Base-by-base conservation (phyloP, 2,888 invertebrate genomes). In the Anoplius nigerrimus region DNA sequence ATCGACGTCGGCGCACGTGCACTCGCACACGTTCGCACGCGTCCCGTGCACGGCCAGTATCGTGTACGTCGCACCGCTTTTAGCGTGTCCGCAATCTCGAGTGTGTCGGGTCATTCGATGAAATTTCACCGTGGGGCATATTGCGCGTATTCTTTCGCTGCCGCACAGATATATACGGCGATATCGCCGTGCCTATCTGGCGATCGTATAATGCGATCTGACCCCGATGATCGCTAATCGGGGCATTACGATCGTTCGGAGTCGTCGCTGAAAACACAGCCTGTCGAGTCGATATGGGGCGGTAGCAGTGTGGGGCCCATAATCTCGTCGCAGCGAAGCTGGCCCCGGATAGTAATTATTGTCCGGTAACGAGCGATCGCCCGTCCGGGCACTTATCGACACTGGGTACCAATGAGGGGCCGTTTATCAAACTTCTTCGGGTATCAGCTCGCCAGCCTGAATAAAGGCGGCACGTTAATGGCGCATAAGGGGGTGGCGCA, bases 181-280 rank as follows among this genome's bases (percentile, higher is more conserved):
- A 34, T n/a, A 45, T 24, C 46, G 34, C n/a, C 27, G 54, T 42
- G 21, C 56, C 21, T 46, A 48, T 57, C 46, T 43, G 20, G 15
- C 53, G 60, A 66, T 69, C 68, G 53, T 56, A 66, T 65, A 67
- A 57, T 62, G 27, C 56, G 61, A 65, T 69, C 62, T 53, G 21
- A 58, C 62, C 21, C 62, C 48, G 62, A 61, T 62, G 65, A 66
- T 69, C 54, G 62, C 51, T 69, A 62, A 72, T 69, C 60, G 59
- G 51, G 60, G 45, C 53, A 58, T 59, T 55, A 58, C 43, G 46
- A 54, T 56, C 42, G 18, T 48, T 51, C 59, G 46, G 58, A 34
- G 42, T 18, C 46, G 8, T 54, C 55, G 46, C 42, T 18, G 61
- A 66, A 69, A 66, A 62, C 54, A 66, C 58, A 48, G 62, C 20